phyloP scores from a whole-genome alignment of 2,113 vertebrate genomes.

The Campylomormyrus numenius region DNA sequence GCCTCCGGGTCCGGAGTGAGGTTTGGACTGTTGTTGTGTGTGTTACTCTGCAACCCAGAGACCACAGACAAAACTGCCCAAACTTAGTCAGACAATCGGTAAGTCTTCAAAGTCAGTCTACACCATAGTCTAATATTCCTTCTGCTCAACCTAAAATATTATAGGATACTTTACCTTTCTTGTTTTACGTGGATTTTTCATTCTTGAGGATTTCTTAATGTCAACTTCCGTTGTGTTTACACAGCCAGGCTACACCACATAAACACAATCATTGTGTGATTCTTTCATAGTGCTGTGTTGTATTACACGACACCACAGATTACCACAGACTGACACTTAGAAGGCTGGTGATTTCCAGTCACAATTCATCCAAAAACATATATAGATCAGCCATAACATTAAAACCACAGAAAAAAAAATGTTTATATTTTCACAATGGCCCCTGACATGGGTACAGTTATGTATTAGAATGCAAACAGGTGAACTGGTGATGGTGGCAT shows the following conservation, averaged over 20 bases:
- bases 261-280: constrained; percentile 3
- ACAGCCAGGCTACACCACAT: constrained; percentile 77
- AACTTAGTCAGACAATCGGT: neutral
- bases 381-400: neutral
- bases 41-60: constrained; percentile 91
- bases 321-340: neutral
- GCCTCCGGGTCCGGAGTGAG: constrained; percentile 64
- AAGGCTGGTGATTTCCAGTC: neutral
- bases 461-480: neutral
- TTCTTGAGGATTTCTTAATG: constrained; percentile 97
- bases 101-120: neutral
- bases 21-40: constrained; percentile 87
- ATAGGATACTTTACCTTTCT: constrained; percentile 70
- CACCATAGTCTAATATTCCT: neutral
- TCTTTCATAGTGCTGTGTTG: neutral
- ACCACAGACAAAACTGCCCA: constrained; percentile 66
- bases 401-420: neutral
- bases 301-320: neutral
- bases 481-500: neutral
- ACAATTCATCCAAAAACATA: neutral
- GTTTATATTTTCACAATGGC: neutral
- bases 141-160: neutral
- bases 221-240: constrained; percentile 98
- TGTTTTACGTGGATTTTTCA: constrained; percentile 96
- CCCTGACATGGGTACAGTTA: neutral